Percentiles rank a stretch among this genome's conserved stretches.
phyloP scores from a whole-genome alignment of 2,797 vertebrate genomes.

The Spheniscus humboldti region DNA sequence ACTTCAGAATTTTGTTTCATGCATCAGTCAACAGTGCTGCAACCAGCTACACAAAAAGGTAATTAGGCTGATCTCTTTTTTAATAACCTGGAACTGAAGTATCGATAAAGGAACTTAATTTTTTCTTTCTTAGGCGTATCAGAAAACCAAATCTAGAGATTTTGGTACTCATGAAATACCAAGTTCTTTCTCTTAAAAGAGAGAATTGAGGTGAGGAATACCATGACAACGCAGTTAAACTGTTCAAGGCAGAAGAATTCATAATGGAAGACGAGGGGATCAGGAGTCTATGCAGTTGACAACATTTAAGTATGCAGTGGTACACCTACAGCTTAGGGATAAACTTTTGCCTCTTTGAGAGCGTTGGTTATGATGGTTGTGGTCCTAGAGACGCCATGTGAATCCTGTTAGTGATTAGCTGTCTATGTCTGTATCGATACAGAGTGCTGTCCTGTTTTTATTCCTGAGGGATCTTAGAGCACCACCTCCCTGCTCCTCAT shows the following conservation, averaged over 20 bases:
- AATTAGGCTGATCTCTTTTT: not conserved
- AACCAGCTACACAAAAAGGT: not conserved
- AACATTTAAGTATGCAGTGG: not conserved
- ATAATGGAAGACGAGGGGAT: not conserved
- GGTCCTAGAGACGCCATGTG: not conserved
- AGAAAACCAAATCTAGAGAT: not conserved
- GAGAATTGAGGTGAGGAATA: not conserved
- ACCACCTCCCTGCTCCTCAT: not conserved
- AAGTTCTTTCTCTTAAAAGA: not conserved
- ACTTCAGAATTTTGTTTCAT: not conserved
- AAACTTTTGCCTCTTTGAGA: not conserved
- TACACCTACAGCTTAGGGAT: not conserved
- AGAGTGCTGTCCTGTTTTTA: not conserved
- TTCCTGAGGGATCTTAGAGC: not conserved
- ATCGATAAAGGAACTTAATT: not conserved
- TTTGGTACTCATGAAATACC: not conserved
- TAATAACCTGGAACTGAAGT: not conserved
- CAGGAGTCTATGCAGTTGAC: not conserved
- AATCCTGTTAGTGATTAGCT: not conserved
- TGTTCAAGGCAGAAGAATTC: not conserved
- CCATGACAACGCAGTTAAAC: not conserved
- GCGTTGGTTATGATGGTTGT: not conserved
- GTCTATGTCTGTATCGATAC: not conserved
- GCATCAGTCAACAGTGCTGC: not conserved
- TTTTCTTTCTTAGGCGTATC: not conserved